These are phyloP conservation scores for Mesembrinibis cayennensis DNA, from an alignment of 2,113 vertebrate genomes.

Conservation along the genomic window DNA sequence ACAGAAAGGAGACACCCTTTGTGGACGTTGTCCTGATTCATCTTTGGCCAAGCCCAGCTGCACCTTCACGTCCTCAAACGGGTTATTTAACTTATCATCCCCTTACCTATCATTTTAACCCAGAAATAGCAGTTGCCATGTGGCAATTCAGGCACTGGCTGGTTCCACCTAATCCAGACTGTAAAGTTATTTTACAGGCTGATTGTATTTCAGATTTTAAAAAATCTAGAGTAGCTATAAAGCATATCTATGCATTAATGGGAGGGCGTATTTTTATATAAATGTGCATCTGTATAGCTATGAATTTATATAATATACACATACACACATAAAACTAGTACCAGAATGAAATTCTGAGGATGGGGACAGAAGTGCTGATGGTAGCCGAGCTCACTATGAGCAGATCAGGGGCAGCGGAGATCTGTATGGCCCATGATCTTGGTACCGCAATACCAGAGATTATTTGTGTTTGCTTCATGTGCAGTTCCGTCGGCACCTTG, in stretches of 20 bases:
- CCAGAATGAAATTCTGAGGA: background rate
- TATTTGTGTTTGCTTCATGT: background rate
- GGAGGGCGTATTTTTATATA: background rate
- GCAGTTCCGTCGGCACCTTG: background rate
- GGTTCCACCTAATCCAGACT: slow-evolving; percentile 18
- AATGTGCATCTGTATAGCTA: background rate
- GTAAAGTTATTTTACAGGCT: background rate
- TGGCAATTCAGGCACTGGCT: background rate
- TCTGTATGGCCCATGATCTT: rapidly evolving
- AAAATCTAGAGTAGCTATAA: background rate
- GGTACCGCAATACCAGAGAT: rapidly evolving
- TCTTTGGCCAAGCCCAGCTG: slow-evolving; percentile 51
- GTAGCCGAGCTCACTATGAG: background rate
- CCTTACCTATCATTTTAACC: slow-evolving; percentile 58
- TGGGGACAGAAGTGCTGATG: background rate
- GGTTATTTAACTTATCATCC: slow-evolving; percentile 59
- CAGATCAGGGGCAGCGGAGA: rapidly evolving
- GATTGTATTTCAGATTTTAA: background rate
- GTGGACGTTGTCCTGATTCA: slow-evolving; percentile 69
- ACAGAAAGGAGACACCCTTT: slow-evolving; percentile 36
- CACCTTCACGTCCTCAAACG: slow-evolving; percentile 53
- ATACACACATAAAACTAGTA: rapidly evolving
- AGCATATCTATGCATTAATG: background rate
- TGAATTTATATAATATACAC: background rate
- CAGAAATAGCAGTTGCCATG: slow-evolving; percentile 58